Conservation (phyloP, 2,888 invertebrate genomes). For the Drosophila neutralis region DNA sequence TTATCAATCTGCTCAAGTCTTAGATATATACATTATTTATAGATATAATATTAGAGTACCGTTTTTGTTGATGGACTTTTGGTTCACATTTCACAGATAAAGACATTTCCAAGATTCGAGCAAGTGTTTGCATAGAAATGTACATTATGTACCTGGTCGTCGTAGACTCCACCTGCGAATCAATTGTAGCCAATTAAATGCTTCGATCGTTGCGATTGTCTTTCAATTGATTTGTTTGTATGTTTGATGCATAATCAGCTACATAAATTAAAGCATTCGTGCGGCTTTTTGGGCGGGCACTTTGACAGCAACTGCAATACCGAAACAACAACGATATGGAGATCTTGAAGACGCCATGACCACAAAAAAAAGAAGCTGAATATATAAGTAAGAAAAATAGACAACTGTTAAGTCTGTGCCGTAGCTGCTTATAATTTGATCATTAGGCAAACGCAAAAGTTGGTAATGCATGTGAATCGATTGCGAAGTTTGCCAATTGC, state of each 20-base stretch:
- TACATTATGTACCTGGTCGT: neutral
- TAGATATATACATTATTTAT: neutral
- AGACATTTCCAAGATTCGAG: neutral
- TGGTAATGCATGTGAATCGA: slow-evolving; percentile 48
- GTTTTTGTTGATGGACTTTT: neutral
- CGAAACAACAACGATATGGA: neutral
- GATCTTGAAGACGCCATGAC: slow-evolving; percentile 8
- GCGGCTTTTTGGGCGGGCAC: slow-evolving; percentile 43
- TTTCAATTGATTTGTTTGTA: slow-evolving; percentile 59
- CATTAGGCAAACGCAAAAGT: slow-evolving; percentile 50
- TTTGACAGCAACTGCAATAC: neutral
- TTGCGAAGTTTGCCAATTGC: slow-evolving; percentile 44
- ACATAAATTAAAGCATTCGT: slow-evolving; percentile 66
- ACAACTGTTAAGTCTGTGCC: slow-evolving; percentile 16
- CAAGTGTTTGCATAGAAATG: neutral
- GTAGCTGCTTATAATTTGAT: slow-evolving; percentile 54
- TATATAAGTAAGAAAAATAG: neutral
- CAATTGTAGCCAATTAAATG: slow-evolving; percentile 62
- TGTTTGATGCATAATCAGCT: slow-evolving; percentile 53
- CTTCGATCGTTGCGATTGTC: slow-evolving; percentile 30
- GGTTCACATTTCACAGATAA: neutral
- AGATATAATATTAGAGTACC: neutral
- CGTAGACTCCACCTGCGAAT: slow-evolving; percentile 55
- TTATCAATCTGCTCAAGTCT: neutral
- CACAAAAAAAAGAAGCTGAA: neutral